Conservation (phyloP, 2,888 invertebrate species). For the Drosophila differens region DNA sequence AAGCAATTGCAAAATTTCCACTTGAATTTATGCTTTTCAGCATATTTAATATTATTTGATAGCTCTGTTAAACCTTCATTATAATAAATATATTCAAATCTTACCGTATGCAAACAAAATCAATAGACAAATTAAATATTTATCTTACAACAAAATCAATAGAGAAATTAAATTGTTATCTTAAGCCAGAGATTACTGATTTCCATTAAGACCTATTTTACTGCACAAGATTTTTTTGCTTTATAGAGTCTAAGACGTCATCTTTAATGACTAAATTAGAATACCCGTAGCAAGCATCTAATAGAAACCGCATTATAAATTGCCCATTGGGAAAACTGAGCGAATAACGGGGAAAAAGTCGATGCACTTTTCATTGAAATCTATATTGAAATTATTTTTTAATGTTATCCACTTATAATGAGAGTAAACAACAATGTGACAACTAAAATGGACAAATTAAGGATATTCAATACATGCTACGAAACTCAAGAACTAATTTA, state of each 20-base stretch:
- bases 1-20: not conserved
- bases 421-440: not conserved
- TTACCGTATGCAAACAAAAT: not conserved
- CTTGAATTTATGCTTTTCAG: not conserved
- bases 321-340: not conserved
- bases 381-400: not conserved
- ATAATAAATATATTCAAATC: not conserved
- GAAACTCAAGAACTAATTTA: not conserved
- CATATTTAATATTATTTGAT: not conserved
- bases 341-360: not conserved
- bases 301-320: conserved; percentile 13
- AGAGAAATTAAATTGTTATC: not conserved
- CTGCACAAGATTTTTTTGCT: not conserved
- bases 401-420: conserved; percentile 13
- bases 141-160: too few relatives aligned
- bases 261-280: not conserved
- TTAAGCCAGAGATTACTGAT: not conserved
- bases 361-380: not conserved
- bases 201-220: not conserved
- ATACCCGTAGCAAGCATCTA: not conserved
- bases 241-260: not conserved
- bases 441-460: not conserved
- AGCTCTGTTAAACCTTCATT: not conserved
- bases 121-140: not conserved
- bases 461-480: not conserved